These are phyloP conservation scores for Ptilodon capucinus DNA, from an alignment of 2,888 invertebrate species.

Conservation along the genomic window DNA sequence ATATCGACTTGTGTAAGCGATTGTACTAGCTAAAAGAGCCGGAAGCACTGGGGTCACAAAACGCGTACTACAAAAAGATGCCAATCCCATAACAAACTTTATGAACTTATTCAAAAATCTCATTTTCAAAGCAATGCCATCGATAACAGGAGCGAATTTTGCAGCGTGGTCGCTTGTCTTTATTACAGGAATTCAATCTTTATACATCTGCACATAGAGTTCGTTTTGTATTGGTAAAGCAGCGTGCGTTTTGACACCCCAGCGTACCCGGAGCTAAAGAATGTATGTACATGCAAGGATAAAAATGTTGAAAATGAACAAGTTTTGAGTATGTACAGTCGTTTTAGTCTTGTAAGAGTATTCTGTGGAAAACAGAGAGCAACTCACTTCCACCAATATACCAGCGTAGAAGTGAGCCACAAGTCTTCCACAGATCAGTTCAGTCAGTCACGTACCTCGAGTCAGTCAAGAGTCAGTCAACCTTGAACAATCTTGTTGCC, in stretches of 20 bases:
- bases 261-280: too few relatives aligned
- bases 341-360: conserved; percentile 13
- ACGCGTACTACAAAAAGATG: too few relatives aligned
- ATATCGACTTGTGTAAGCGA: conserved; percentile 9
- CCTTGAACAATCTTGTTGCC: conserved; percentile 78
- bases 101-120: too few relatives aligned
- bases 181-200: too few relatives aligned
- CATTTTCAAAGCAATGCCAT: too few relatives aligned
- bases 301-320: conserved; percentile 15
- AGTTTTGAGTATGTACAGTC: conserved; percentile 34
- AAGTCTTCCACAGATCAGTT: conserved; percentile 6
- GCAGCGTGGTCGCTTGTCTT: too few relatives aligned
- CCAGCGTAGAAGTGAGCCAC: conserved; percentile 7
- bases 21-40: not conserved
- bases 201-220: too few relatives aligned
- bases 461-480: conserved; percentile 67
- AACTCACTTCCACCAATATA: conserved; percentile 6
- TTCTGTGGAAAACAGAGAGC: conserved; percentile 11
- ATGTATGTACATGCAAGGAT: conserved; percentile 7
- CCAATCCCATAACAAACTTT: too few relatives aligned
- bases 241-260: too few relatives aligned
- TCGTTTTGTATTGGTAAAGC: too few relatives aligned
- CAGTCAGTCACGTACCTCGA: conserved; percentile 53
- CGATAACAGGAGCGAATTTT: too few relatives aligned
- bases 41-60: too few relatives aligned